phyloP scores from a whole-genome alignment of 2,797 vertebrate species.

The Myotis vivesi region DNA sequence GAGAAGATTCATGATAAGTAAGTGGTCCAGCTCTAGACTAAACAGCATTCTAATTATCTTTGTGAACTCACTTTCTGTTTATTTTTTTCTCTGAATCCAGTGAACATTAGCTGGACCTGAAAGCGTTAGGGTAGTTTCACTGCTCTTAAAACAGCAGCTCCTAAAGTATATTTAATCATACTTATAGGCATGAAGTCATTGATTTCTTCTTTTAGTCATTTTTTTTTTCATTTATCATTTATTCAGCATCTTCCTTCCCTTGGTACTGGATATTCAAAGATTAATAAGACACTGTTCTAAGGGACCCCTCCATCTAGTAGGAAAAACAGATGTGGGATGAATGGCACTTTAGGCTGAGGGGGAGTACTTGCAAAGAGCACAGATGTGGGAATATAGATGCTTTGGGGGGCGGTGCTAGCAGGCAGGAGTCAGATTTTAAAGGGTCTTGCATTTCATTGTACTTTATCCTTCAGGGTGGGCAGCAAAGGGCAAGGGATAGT shows the following conservation, averaged over 20 bases:
- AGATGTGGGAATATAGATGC: neutral
- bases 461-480: neutral
- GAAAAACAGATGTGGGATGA: neutral
- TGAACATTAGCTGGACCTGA: neutral
- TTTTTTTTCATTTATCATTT: neutral
- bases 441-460: neutral
- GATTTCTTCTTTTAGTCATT: neutral
- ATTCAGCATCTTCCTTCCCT: neutral
- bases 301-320: neutral
- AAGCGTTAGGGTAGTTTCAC: neutral
- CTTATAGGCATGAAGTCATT: neutral
- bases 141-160: neutral
- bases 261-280: neutral
- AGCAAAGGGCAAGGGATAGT: neutral
- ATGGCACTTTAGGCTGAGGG: neutral
- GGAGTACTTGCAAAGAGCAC: neutral
- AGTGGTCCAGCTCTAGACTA: neutral
- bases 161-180: neutral
- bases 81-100: conserved; percentile 12
- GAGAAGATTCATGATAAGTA: neutral
- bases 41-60: neutral
- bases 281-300: neutral
- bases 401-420: neutral
- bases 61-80: neutral
- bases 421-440: neutral